Base-by-base conservation (phyloP, 2,888 invertebrate species). In the Romanomermis culicivorax region DNA sequence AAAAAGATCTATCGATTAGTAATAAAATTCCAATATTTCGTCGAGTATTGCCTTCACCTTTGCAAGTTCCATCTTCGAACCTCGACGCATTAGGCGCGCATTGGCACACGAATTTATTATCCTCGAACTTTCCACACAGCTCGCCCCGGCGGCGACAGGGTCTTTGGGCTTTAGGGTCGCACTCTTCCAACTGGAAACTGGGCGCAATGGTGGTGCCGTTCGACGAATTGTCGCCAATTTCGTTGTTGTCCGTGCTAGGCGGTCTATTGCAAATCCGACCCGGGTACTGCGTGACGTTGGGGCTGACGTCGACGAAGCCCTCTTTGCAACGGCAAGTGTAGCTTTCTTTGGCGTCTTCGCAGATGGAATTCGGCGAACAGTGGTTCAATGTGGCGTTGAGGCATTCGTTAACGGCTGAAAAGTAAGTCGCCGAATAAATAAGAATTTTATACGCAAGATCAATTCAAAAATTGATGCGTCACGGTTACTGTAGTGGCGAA, bases 291-390 rank as follows among this genome's bases (percentile, higher is more conserved):
- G 62, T 62, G 27, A 62, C 58, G 52, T 66, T 64, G 30, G 64
- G 61, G 2, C 66, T 66, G 2, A 64, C 64, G 70, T 85, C 84
- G 0, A 79, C 77, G 68, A 75, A 83, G 2, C 82, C 86, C 67
- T 85, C 82, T 52, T 78, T 77, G 65, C 89, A 89, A 62, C 82
- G 82, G 69, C 89, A 89, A 0, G 85, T 83, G 70, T 85, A 89
- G 0, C 86, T 23, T 3, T 87, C 88, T 2, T 81, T 79, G 14
- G 86, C 73, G 69, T 89, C 89, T 70, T 88, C 84, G 67, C 89
- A 91, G 49, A 82, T 79, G 0, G 88, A 82, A 63, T 85, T 79
- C 56, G 79, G 78, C 0, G 85, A 85, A 63, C 89, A 91, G 66
- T 89, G 88, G 66, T 89, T 83, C 71, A 80, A 81, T 62, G 52